Evolutionary conservation across 1,140 invertebrate genomes (phyloP).

Genomic region (Hylyphantes graminicola): DNA sequence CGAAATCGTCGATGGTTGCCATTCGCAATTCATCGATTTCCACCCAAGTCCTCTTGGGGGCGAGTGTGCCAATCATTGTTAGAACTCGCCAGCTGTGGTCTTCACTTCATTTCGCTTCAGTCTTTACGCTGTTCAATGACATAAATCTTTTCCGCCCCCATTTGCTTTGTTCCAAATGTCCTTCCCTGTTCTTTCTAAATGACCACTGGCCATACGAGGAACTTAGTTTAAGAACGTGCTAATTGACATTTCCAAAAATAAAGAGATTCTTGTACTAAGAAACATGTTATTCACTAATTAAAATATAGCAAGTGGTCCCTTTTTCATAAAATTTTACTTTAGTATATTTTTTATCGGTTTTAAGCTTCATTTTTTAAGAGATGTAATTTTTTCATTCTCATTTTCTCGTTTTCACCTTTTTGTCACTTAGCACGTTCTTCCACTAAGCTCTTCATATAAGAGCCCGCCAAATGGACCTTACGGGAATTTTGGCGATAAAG

Average conservation of each 20-base stretch:
- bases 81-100: slow-evolving; percentile 53
- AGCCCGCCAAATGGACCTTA: slow-evolving; percentile 31
- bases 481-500: slow-evolving; percentile 54
- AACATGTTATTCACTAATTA: too few relatives aligned
- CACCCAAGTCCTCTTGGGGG: slow-evolving; percentile 22
- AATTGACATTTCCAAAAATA: too few relatives aligned
- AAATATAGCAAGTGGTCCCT: too few relatives aligned
- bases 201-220: slow-evolving; percentile 16
- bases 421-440: too few relatives aligned
- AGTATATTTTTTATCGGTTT: too few relatives aligned
- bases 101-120: slow-evolving; percentile 53
- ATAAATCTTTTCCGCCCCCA: slow-evolving; percentile 46
- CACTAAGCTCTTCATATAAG: slow-evolving; percentile 16
- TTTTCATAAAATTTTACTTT: too few relatives aligned
- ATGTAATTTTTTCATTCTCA: too few relatives aligned
- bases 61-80: slow-evolving; percentile 55
- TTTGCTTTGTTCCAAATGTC: slow-evolving; percentile 8
- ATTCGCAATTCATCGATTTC: slow-evolving; percentile 26
- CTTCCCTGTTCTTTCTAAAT: slow-evolving; percentile 27
- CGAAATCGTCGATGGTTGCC: slow-evolving; percentile 41
- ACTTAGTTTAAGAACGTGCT: too few relatives aligned
- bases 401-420: too few relatives aligned
- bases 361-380: too few relatives aligned
- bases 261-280: too few relatives aligned
- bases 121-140: slow-evolving; percentile 34